These are phyloP conservation scores for Altica lythri DNA, from an alignment of 2,888 invertebrate species.

Conservation along the genomic window DNA sequence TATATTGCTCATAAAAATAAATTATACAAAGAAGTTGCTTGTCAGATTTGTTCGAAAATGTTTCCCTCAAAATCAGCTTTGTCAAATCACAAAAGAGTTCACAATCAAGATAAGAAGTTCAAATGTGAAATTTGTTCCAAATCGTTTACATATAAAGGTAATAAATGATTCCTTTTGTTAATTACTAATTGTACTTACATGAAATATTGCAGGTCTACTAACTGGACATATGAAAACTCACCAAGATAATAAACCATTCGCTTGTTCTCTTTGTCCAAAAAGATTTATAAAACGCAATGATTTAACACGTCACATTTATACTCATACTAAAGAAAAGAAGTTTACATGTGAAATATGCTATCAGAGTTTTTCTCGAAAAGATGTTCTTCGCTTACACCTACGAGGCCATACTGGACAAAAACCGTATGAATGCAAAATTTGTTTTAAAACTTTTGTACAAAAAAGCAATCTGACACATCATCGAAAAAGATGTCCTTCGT, in stretches of 20 bases:
- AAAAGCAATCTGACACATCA: slow-evolving; percentile 17
- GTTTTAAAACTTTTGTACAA: slow-evolving; percentile 12
- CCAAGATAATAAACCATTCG: slow-evolving; percentile 10
- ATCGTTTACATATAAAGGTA: slow-evolving; percentile 16
- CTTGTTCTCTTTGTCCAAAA: slow-evolving; percentile 15
- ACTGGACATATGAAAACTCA: slow-evolving; percentile 20
- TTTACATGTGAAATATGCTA: slow-evolving; percentile 19
- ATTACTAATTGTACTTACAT: background rate
- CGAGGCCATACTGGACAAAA: slow-evolving; percentile 13
- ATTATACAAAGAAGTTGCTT: background rate
- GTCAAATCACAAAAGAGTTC: slow-evolving; percentile 8
- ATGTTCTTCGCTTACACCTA: slow-evolving; percentile 15
- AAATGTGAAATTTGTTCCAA: slow-evolving; percentile 16
- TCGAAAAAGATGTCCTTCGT: slow-evolving; percentile 16
- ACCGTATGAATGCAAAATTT: slow-evolving; percentile 13
- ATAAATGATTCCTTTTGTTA: background rate
- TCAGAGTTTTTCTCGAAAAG: slow-evolving; percentile 12
- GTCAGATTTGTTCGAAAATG: slow-evolving; percentile 10
- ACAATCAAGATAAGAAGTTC: slow-evolving; percentile 10
- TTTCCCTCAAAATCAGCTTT: slow-evolving; percentile 10
- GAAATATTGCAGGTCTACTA: slow-evolving; percentile 9
- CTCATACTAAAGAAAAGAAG: slow-evolving; percentile 19
- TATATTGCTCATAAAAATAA: background rate
- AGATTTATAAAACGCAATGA: slow-evolving; percentile 16
- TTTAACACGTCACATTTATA: slow-evolving; percentile 12